Base-by-base conservation (phyloP, 2,113 vertebrate genomes). In the Psittacara wagleri region DNA sequence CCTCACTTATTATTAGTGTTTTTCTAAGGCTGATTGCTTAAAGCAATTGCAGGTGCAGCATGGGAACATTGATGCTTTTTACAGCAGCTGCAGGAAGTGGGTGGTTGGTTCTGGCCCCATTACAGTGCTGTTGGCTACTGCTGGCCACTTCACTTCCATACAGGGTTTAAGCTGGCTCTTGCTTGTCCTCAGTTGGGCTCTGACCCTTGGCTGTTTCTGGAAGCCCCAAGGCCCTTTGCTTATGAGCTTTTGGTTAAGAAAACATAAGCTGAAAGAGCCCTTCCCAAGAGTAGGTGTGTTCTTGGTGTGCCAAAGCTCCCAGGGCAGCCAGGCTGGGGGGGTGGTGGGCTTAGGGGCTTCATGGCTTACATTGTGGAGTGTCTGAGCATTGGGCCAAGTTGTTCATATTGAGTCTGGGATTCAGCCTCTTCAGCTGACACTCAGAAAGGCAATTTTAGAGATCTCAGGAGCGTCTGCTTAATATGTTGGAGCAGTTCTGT, bases 311-410 rank as follows among this genome's bases (percentile, higher is more conserved):
- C 48, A 12, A 13, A 10, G 4, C 33, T 70, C n/a, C 24, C 22
- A 1, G 22, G 3, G 28, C 68, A 3, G 54, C 17, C 18, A 11
- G 81, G 19, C 59, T 29, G 28, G 46, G 25, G 37, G 41, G 29
- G 1, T 4, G 44, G 8, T 35, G 63, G 7, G 19, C 44, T 55
- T 17, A 8, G 23, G 52, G 6, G 11, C 49, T 61, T 17, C 37
- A 0, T 2, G 5, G 4, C 16, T 27, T 14, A 35, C 10, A 1
- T 1, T 17, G n/a, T 17, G 49, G 35, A 35, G 6, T 35, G 27
- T 13, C 62, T 10, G 27, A 19, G n/a, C 10, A 33, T 55, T 1
- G 2, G 33, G 29, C 49, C 2, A 0, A 2, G 33, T 10, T 68
- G 11, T 37, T 89, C 2, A 0, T 20, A 28, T 14, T 1, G 13